Percentiles rank a stretch among this genome's conserved stretches.
These are phyloP conservation scores for fruit fly (Drosophila melanogaster) DNA, from an alignment of 1,140 invertebrate genomes.

Conservation along the genomic window Release_6_plus_ISO1_MT NC_004354.4:15346501-15347000, in stretches of 20 bases:
- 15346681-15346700: slow-evolving; percentile 43
- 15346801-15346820: neutral
- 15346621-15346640: slow-evolving; percentile 86
- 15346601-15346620: slow-evolving; percentile 85
- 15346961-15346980: slow-evolving; percentile 96
- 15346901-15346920: slow-evolving; percentile 87
- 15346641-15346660: slow-evolving; percentile 64
- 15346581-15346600: slow-evolving; percentile 84
- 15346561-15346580: slow-evolving; percentile 70
- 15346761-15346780: slow-evolving; percentile 11
- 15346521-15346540: slow-evolving; percentile 63
- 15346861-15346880: neutral
- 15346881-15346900: slow-evolving; percentile 11
- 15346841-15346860: neutral
- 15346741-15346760: slow-evolving; percentile 9
- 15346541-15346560: slow-evolving; percentile 58
- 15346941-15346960: slow-evolving; percentile 93
- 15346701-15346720: slow-evolving; percentile 18
- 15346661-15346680: slow-evolving; percentile 49
- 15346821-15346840: slow-evolving; percentile 7
- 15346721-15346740: slow-evolving; percentile 3
- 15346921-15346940: slow-evolving; percentile 98
- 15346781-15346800: slow-evolving; percentile 18
- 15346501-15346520: slow-evolving; percentile 91
- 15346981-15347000: slow-evolving; percentile 84